These are phyloP conservation scores for Tetrao urogallus DNA, from an alignment of 2,113 vertebrate genomes.

Conservation along the genomic window DNA sequence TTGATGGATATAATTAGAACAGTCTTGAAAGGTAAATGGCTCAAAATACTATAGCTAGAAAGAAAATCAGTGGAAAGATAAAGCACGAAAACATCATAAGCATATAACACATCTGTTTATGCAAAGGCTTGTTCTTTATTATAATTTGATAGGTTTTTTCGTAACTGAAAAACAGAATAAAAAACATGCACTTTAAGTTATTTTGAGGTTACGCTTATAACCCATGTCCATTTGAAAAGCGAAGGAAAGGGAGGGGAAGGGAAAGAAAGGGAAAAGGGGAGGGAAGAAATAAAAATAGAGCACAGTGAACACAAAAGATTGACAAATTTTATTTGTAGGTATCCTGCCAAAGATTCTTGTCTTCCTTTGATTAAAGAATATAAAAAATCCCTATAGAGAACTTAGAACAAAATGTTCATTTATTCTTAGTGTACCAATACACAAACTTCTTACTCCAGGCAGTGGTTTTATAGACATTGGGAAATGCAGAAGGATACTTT, in stretches of 20 bases:
- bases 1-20: slow-evolving; percentile 70
- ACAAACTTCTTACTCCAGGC: no score
- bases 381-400: no score
- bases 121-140: background rate
- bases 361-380: no score
- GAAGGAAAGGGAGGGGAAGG: background rate
- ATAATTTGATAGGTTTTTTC: background rate
- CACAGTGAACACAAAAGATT: no score
- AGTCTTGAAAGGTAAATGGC: slow-evolving; percentile 33
- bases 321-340: no score
- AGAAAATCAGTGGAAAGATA: background rate
- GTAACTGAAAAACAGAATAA: background rate
- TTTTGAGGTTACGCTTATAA: background rate
- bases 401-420: no score
- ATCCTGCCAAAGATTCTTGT: no score
- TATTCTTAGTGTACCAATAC: no score
- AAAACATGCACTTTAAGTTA: background rate
- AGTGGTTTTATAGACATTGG: no score
- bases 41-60: slow-evolving; percentile 12
- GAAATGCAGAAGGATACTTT: no score
- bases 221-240: background rate
- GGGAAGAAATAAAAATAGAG: background rate
- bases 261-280: background rate
- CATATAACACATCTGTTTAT: background rate
- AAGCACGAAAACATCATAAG: background rate